Evolutionary conservation across 2,797 vertebrate species (phyloP), one percentile per base, ranked within the genome.

Genomic region (Orientallactaga sibirica): DNA sequence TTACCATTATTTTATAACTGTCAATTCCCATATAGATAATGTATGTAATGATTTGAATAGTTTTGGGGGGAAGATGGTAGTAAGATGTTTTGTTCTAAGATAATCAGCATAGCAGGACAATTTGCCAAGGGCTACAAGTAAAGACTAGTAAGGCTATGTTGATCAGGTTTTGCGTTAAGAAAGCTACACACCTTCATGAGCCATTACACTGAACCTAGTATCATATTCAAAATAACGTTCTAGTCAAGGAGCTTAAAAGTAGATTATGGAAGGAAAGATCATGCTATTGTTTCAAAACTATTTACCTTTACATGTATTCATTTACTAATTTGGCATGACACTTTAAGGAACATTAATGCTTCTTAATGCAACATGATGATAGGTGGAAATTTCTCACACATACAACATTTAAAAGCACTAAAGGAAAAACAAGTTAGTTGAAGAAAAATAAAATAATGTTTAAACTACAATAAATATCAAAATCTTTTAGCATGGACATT

Each of bases 61-160:
- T 20, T 58, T 22, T 84, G 18, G 24, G 18, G 10, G 58, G 64
- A 3, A 80, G 64, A 71, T 92, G 19, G 86, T 43, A 27, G 29
- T 74, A 80, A 77, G n/a, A 66, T 80, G n/a, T 87, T 37, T 82
- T 92, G 15, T 80, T 93, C 76, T 93, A 89, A 43, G 81, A 79
- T 81, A 80, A 71, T 74, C 41, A 55, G 37, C 64, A 48, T 3
- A 48, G 55, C 64, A 86, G 41, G 11, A 77, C 3, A 86, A 73
- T 68, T 92, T 91, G 19, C 22, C 14, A 94, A 62, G 4, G 8
- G 78, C 52, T 22, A 10, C 90, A 92, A 82, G 55, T 75, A 79
- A 88, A 91, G 41, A 70, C 1, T n/a, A 64, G 84, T 11, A 27
- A 9, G 16, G 41, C 29, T 62, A 52, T 66, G 3, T 52, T 70